Base-by-base conservation (phyloP, 2,888 invertebrate genomes). In the Heliconius aoede region DNA sequence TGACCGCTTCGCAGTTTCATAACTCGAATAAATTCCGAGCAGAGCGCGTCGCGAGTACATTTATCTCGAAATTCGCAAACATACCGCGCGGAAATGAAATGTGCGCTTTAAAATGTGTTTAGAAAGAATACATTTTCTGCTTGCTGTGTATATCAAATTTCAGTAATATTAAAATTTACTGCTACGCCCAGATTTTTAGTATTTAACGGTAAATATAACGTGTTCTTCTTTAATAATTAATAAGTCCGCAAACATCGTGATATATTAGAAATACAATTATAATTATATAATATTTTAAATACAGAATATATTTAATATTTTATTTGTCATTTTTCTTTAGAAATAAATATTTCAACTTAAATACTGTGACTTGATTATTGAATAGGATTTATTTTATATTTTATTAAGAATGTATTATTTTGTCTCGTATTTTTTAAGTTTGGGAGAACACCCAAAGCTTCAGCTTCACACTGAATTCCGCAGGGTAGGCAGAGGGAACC, bases 21-120 rank as follows among this genome's bases (percentile, higher is more conserved):
- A 78, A 78, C 78, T 78, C 76, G 76, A 76, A 78, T 78, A 78
- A 78, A 78, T 76, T 72, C 76, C 67, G 62, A 40, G 60, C 72
- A 71, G 74, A 72, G 60, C 68, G 78, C 67, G 76, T 71, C 73
- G 73, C 64, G 58, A 72, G 76, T 72, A 73, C 67, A 61, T 76
- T 76, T 74, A 74, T 76, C 61, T 72, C 32, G 55, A 74, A 78
- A 68, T 76, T 78, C 58, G 74, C 69, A 72, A 78, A 78, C 76
- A 78, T 74, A 73, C 60, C 62, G 78, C 64, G 60, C 58, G 58
- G 69, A 68, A 58, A 71, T 78, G 62, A 73, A 73, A 76, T 76
- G 62, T 76, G 73, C 28, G 68, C 62, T 72, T 55, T 72, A 72
- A 72, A 72, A 72, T 72, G 40, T 72, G 72, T 72, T 60, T 72